Percentiles rank a stretch among this genome's conserved stretches.
These are phyloP conservation scores for Sparidentex hasta DNA, from an alignment of 2,797 vertebrate species.

Conservation along the genomic window DNA sequence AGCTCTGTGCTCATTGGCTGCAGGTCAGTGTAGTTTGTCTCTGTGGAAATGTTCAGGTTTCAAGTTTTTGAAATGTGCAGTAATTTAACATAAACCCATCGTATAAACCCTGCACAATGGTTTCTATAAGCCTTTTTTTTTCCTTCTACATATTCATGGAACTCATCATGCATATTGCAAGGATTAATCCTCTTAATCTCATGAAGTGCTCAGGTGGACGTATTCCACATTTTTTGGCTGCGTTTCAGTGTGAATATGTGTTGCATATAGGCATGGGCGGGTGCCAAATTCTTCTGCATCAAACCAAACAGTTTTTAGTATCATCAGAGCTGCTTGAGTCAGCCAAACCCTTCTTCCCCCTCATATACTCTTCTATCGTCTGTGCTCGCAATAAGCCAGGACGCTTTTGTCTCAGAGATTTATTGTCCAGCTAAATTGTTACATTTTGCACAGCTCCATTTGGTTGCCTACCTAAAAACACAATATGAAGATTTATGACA, in stretches of 20 bases:
- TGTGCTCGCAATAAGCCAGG: constrained; percentile 13
- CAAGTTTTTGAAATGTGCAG: constrained; percentile 43
- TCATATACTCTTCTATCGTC: constrained; percentile 7
- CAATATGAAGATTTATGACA: not conserved
- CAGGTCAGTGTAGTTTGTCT: constrained; percentile 56
- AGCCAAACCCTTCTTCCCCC: constrained; percentile 32
- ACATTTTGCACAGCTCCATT: constrained; percentile 15
- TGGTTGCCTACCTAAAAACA: constrained; percentile 13
- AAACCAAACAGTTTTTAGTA: constrained; percentile 36
- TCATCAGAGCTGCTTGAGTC: constrained; percentile 31
- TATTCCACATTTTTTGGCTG: constrained; percentile 54
- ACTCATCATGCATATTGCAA: constrained; percentile 69
- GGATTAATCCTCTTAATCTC: constrained; percentile 78
- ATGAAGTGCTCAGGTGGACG: constrained; percentile 66
- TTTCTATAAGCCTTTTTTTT: constrained; percentile 45
- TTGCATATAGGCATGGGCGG: not conserved
- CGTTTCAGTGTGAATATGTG: constrained; percentile 16
- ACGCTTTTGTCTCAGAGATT: constrained; percentile 15
- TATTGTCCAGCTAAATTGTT: constrained; percentile 29
- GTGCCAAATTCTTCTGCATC: constrained; percentile 39
- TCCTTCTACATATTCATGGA: constrained; percentile 60
- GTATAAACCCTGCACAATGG: constrained; percentile 30
- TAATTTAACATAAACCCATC: constrained; percentile 23
- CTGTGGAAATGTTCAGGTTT: constrained; percentile 58
- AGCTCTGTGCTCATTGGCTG: constrained; percentile 62